Percentiles rank a stretch among this genome's conserved stretches.
These are phyloP conservation scores for Chloroclysta siterata DNA, from an alignment of 2,888 invertebrate genomes.

Conservation along the genomic window DNA sequence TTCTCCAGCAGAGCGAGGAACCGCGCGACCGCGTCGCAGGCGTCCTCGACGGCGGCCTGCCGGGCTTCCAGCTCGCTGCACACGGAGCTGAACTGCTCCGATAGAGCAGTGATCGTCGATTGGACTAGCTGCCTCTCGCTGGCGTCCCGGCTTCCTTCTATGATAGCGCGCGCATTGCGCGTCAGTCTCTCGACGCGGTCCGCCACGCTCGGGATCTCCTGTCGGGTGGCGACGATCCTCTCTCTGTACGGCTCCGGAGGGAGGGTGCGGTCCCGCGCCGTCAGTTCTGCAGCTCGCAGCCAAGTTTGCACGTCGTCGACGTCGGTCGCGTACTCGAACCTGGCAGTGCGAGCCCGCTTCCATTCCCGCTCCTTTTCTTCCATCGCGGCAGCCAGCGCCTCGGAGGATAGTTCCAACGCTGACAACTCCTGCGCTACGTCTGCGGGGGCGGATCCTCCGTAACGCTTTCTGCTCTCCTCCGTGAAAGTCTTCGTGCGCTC, in stretches of 20 bases:
- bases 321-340: slow-evolving; percentile 91
- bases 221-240: slow-evolving; percentile 90
- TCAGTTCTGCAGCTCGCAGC: slow-evolving; percentile 93
- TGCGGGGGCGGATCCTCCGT: slow-evolving; percentile 88
- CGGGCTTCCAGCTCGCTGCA: slow-evolving; percentile 92
- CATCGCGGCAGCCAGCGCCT: slow-evolving; percentile 91
- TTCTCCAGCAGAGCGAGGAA: slow-evolving; percentile 93
- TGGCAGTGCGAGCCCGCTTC: slow-evolving; percentile 92
- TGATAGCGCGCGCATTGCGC: slow-evolving; percentile 91
- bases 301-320: slow-evolving; percentile 93
- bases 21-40: slow-evolving; percentile 94
- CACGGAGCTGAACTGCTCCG: slow-evolving; percentile 91
- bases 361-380: slow-evolving; percentile 95
- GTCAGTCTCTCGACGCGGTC: slow-evolving; percentile 92
- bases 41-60: slow-evolving; percentile 93
- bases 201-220: slow-evolving; percentile 88
- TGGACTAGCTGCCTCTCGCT: slow-evolving; percentile 90
- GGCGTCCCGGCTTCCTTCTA: slow-evolving; percentile 91
- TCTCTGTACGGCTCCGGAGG: slow-evolving; percentile 92
- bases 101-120: slow-evolving; percentile 89
- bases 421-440: slow-evolving; percentile 93
- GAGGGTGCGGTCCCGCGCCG: slow-evolving; percentile 91
- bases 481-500: slow-evolving; percentile 85
- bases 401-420: slow-evolving; percentile 91
- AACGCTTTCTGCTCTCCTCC: slow-evolving; percentile 85